Evolutionary conservation across 2,113 vertebrate species (phyloP).

Genomic region (Festucalex cinctus): DNA sequence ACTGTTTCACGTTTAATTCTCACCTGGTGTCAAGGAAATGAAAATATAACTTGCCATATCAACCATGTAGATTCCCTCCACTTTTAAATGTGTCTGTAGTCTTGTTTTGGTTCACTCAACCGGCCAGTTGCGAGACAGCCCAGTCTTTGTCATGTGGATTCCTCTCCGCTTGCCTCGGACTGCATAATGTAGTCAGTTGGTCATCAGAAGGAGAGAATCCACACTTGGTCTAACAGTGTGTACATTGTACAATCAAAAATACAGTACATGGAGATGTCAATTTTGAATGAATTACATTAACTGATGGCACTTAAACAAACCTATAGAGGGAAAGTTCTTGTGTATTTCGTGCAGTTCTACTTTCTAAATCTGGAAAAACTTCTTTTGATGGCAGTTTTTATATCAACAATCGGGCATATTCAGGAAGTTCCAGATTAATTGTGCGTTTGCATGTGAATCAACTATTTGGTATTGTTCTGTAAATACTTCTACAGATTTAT

Average conservation of each 20-base stretch:
- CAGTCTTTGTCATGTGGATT: slow-evolving; percentile 62
- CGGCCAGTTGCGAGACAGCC: slow-evolving; percentile 48
- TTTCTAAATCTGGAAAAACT: not conserved
- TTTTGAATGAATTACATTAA: not conserved
- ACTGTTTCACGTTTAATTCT: not conserved
- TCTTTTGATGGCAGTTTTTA: not conserved
- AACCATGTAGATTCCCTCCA: not conserved
- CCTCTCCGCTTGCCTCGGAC: slow-evolving; percentile 66
- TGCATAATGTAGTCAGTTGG: slow-evolving; percentile 56
- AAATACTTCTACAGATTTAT: not conserved
- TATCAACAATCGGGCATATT: not conserved
- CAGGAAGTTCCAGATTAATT: not conserved
- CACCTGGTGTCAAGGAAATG: not conserved
- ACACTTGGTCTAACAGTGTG: not conserved
- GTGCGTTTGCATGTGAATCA: not conserved
- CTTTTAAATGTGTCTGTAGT: not conserved
- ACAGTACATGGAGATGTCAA: not conserved
- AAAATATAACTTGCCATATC: no score
- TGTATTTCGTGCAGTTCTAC: not conserved
- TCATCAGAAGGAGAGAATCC: slow-evolving; percentile 29
- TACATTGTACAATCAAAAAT: not conserved
- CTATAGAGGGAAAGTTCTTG: not conserved
- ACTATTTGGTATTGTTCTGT: not conserved
- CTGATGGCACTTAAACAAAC: not conserved
- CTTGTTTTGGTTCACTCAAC: slow-evolving; percentile 12